These are phyloP conservation scores for Brenthis hecate DNA, from an alignment of 2,888 invertebrate genomes.

Conservation along the genomic window DNA sequence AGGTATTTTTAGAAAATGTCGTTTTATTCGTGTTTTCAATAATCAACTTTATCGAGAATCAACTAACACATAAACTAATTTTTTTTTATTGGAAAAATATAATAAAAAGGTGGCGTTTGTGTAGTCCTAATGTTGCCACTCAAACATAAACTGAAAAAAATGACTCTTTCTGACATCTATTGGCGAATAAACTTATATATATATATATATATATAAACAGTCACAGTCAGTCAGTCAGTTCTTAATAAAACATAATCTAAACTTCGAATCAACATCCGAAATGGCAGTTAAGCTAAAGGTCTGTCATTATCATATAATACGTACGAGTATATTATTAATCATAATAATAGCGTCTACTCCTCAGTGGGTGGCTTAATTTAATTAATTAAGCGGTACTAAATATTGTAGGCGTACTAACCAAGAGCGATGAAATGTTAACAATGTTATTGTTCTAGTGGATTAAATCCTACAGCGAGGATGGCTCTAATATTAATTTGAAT, in stretches of 20 bases:
- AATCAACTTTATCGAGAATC: no score
- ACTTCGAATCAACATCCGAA: neutral
- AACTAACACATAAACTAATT: no score
- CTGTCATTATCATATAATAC: conserved; percentile 23
- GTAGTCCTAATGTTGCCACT: no score
- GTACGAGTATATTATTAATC: conserved; percentile 65
- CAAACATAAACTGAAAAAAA: no score
- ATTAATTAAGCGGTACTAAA: conserved; percentile 73
- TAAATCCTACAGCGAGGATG: conserved; percentile 65
- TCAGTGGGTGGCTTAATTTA: conserved; percentile 65
- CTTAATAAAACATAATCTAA: neutral
- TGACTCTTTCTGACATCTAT: no score
- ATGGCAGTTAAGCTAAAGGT: conserved; percentile 8
- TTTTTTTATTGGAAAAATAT: no score
- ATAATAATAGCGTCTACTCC: conserved; percentile 67
- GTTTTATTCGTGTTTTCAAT: no score
- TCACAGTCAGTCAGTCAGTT: no score
- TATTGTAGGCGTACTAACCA: conserved; percentile 66
- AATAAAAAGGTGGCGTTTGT: no score
- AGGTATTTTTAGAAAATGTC: no score
- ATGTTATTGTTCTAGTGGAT: conserved; percentile 75
- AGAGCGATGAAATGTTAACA: conserved; percentile 74
- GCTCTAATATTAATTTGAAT: conserved; percentile 71
- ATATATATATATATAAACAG: no score
- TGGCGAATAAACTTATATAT: no score